phyloP scores from a whole-genome alignment of 2,888 invertebrate species.

The Rambutsinella grinnellia region DNA sequence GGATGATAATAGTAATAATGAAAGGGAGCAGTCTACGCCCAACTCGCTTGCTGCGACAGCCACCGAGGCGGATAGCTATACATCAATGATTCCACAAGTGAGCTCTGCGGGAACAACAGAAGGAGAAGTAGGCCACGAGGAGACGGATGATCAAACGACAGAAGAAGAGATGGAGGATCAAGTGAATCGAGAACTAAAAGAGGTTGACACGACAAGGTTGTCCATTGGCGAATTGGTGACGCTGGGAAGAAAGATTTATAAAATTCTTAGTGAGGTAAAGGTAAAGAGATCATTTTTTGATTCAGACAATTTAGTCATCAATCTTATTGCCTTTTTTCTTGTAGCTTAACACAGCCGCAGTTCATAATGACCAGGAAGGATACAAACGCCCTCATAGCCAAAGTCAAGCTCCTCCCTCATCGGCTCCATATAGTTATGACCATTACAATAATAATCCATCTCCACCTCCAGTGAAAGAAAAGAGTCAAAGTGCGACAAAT shows the following conservation, averaged over 20 bases:
- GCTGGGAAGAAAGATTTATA: conserved; percentile 35
- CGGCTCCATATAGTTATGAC: background rate
- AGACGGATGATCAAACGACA: background rate
- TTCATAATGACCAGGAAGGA: too few species aligned
- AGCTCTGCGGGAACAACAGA: conserved; percentile 23
- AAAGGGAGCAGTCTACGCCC: background rate
- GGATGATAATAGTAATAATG: too few species aligned
- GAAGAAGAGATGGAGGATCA: background rate
- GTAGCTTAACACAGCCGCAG: conserved; percentile 6
- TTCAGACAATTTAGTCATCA: background rate
- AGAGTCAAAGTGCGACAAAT: conserved; percentile 6
- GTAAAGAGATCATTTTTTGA: background rate
- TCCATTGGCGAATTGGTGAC: conserved; percentile 32
- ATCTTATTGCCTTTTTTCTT: background rate
- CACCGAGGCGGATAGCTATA: conserved; percentile 34
- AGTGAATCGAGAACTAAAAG: background rate
- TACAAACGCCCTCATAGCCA: too few species aligned
- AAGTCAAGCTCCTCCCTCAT: background rate
- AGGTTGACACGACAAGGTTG: conserved; percentile 27
- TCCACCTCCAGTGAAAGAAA: background rate
- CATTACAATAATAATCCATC: background rate
- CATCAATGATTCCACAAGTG: conserved; percentile 30
- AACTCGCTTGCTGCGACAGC: too few species aligned
- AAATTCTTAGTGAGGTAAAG: conserved; percentile 41
- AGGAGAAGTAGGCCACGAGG: background rate